Evolutionary conservation across 2,113 vertebrate genomes (phyloP), one percentile per base, ranked within the genome.

Genomic region (Ptychochromis oligacanthus): DNA sequence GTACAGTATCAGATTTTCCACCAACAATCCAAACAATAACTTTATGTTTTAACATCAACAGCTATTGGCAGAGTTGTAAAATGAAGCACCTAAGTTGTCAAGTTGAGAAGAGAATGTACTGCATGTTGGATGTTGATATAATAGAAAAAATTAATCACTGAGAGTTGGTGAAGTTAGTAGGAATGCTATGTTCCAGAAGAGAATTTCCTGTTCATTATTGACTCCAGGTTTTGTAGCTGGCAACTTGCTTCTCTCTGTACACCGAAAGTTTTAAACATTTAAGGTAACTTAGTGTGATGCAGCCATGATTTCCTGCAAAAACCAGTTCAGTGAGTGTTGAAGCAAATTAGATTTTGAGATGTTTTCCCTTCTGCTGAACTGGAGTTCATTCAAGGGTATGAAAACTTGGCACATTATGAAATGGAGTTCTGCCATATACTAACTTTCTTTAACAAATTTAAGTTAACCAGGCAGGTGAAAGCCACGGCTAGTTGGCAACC

Each of bases 131-230:
- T 75, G 77, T 61, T 77, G 56, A 88, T 12, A 84, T 65, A 85
- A 83, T 7, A 79, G 52, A 55, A 62, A 18, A 46, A 61, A 90
- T 49, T 0, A n/a, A 72, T 72, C 46, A 36, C 34, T 34, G 77
- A 67, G 77, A 74, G 86, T 84, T 36, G 75, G 84, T 88, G 80
- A 87, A 82, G 61, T 84, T 77, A 70, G 80, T 64, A 77, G 86
- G 81, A 91, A 89, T 88, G 78, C 84, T 82, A 64, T 82, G 90
- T 92, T 90, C 92, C 82, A 87, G 77, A 75, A 56, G 83, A 88
- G 88, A 92, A 89, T 90, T 89, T 91, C 88, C 91, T 91, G 88
- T 75, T 89, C 56, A 78, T 91, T 94, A 93, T 92, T 92, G 72
- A 91, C 59, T 91, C 85, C 93, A 93, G 87, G 87, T 90, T 91